Conservation (phyloP, 2,888 invertebrate species). For the Spilarctia lutea region DNA sequence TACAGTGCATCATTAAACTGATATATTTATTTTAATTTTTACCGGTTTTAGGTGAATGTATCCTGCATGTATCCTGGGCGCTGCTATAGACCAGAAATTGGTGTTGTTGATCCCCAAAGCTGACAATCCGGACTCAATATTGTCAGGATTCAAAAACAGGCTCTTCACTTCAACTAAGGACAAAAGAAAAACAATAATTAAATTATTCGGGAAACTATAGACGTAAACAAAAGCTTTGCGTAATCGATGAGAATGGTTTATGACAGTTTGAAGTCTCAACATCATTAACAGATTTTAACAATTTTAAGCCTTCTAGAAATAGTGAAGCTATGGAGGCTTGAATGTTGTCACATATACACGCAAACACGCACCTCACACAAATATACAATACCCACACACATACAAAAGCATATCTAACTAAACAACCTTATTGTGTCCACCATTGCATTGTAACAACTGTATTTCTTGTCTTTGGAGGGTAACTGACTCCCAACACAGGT, state of each 20-base stretch:
- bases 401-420: too few relatives aligned
- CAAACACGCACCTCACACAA: too few relatives aligned
- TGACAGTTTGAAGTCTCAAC: background rate
- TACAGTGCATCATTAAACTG: too few relatives aligned
- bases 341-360: too few relatives aligned
- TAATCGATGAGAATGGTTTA: background rate
- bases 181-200: background rate
- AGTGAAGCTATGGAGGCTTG: too few relatives aligned
- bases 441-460: too few relatives aligned
- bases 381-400: too few relatives aligned
- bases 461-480: too few relatives aligned
- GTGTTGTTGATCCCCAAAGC: conserved; percentile 77
- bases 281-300: too few relatives aligned
- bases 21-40: conserved; percentile 27
- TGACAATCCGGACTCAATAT: conserved; percentile 61
- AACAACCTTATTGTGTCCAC: too few relatives aligned
- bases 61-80: conserved; percentile 70
- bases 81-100: conserved; percentile 81
- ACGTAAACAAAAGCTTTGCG: background rate
- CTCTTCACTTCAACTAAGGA: conserved; percentile 65
- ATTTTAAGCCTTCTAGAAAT: too few relatives aligned
- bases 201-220: background rate
- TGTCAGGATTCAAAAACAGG: conserved; percentile 64
- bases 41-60: conserved; percentile 73
- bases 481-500: too few relatives aligned